Conservation (phyloP, 2,888 invertebrate genomes). For the Crepidodera aurea region DNA sequence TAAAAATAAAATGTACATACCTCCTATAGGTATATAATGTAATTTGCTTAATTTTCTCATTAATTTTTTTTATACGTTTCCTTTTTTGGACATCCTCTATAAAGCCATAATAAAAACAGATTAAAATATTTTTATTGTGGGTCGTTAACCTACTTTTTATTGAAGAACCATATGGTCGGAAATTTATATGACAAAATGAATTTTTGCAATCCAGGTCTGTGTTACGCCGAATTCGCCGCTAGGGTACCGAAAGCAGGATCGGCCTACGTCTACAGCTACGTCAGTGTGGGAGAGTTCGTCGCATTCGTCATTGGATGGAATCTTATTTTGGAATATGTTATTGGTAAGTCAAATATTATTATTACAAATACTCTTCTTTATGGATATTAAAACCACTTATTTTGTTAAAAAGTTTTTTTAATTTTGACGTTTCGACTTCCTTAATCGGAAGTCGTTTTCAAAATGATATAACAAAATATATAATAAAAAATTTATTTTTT, state of each 20-base stretch:
- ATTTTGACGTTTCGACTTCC: too few species aligned
- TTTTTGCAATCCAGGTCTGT: slow-evolving; percentile 65
- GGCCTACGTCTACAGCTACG: slow-evolving; percentile 87
- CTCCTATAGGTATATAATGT: too few species aligned
- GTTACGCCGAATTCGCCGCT: slow-evolving; percentile 85
- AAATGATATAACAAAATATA: too few species aligned
- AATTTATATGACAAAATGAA: not conserved
- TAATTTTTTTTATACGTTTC: slow-evolving; percentile 18
- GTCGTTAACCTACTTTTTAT: slow-evolving; percentile 8
- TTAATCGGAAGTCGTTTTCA: too few species aligned
- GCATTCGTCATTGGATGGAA: slow-evolving; percentile 88
- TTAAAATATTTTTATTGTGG: not conserved
- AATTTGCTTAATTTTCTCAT: too few species aligned
- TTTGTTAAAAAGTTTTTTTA: too few species aligned
- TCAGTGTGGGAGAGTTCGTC: slow-evolving; percentile 79
- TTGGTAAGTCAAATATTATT: slow-evolving; percentile 65
- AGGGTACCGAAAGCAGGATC: slow-evolving; percentile 84
- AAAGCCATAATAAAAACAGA: not conserved
- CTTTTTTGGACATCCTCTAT: not conserved
- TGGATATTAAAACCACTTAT: too few species aligned
- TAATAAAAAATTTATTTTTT: too few species aligned
- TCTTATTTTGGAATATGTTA: slow-evolving; percentile 79
- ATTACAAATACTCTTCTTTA: too few species aligned
- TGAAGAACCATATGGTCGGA: not conserved
- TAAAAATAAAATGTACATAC: too few species aligned